Evolutionary conservation across 1,140 invertebrate genomes (phyloP).

Genomic region (Daktulosphaira vitifoliae): DNA sequence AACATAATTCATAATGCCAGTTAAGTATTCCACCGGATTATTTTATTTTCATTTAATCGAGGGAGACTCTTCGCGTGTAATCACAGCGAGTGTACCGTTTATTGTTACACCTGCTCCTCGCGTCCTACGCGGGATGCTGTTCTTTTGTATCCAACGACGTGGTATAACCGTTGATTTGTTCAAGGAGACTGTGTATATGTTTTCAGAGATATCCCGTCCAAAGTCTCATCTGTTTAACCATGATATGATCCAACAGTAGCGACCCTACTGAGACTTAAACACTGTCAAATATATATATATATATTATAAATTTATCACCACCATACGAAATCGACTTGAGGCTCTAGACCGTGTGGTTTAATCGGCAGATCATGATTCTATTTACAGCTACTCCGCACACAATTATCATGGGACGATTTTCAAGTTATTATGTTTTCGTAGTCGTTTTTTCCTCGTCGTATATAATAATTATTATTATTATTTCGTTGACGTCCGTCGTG

Average conservation of each 20-base stretch:
- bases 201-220: not conserved
- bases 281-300: too few relatives aligned
- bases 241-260: too few relatives aligned
- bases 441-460: not conserved
- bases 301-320: too few relatives aligned
- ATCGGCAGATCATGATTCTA: too few relatives aligned
- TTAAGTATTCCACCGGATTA: not conserved
- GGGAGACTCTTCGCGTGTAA: not conserved
- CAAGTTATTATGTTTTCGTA: too few relatives aligned
- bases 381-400: too few relatives aligned
- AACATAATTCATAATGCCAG: constrained; percentile 19
- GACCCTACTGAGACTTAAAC: too few relatives aligned
- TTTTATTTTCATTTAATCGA: constrained; percentile 16
- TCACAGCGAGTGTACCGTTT: not conserved
- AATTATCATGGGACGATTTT: too few relatives aligned
- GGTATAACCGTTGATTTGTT: not conserved
- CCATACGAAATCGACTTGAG: too few relatives aligned
- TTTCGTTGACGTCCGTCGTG: not conserved
- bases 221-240: too few relatives aligned
- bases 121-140: not conserved
- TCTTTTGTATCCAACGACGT: constrained; percentile 4
- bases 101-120: constrained; percentile 10
- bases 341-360: too few relatives aligned
- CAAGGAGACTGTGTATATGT: constrained; percentile 1
- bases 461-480: constrained; percentile 14